A percentile compares a stretch with the other conserved stretches of the same genome.
Evolutionary conservation across 2,888 invertebrate species (phyloP).

Genomic region (Napeogenes sylphis): DNA sequence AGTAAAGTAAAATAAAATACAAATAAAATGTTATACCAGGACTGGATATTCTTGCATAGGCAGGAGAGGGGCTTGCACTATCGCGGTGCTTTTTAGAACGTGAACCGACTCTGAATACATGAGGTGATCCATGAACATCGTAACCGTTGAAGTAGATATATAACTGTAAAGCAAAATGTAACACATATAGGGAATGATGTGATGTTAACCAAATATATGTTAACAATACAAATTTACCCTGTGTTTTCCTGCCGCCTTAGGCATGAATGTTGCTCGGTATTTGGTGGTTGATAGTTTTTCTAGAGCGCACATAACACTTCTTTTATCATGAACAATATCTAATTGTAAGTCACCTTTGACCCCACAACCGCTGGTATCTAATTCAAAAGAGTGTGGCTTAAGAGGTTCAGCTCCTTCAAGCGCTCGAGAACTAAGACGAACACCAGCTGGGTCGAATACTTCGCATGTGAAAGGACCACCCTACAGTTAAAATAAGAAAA

Average conservation of each 20-base stretch:
- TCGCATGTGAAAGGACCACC: conserved; percentile 98
- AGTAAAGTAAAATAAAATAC: background rate
- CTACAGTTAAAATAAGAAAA: conserved; percentile 49
- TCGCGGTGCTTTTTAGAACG: conserved; percentile 75
- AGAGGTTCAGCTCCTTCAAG: conserved; percentile 90
- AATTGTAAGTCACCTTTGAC: conserved; percentile 92
- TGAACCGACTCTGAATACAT: conserved; percentile 90
- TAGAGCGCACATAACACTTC: conserved; percentile 88
- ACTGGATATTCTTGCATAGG: conserved; percentile 75
- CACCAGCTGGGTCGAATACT: conserved; percentile 95
- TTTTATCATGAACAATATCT: conserved; percentile 93
- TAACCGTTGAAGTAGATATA: conserved; percentile 97
- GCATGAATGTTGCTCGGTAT: conserved; percentile 87
- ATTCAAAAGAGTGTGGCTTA: conserved; percentile 90
- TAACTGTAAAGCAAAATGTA: conserved; percentile 70
- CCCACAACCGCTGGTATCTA: conserved; percentile 78
- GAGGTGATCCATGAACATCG: conserved; percentile 89
- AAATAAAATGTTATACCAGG: conserved; percentile 51
- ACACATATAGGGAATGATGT: background rate
- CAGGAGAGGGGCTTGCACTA: conserved; percentile 67
- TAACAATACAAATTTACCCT: conserved; percentile 64
- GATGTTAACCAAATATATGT: background rate
- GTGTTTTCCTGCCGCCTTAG: conserved; percentile 87
- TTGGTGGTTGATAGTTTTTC: conserved; percentile 87
- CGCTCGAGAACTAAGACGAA: conserved; percentile 83